These are phyloP conservation scores for Poecilia gillii DNA, from an alignment of 2,797 vertebrate genomes.

Conservation along the genomic window DNA sequence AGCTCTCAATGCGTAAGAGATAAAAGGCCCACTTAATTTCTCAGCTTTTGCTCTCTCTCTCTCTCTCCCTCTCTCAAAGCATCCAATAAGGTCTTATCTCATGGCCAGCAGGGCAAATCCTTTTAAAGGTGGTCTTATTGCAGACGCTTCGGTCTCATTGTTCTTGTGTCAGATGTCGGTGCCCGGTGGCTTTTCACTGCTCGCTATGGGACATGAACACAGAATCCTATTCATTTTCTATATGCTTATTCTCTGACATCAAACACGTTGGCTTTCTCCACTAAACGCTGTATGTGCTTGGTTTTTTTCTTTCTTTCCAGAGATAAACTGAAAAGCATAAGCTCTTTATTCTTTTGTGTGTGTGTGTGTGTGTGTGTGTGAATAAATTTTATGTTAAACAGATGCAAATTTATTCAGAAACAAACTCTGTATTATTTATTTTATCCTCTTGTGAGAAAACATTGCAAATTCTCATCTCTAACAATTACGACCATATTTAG, in stretches of 20 bases:
- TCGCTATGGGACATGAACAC: conserved; percentile 72
- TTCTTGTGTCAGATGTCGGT: conserved; percentile 75
- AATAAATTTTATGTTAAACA: background rate
- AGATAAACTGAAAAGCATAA: background rate
- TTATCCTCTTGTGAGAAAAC: background rate
- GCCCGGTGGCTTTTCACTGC: conserved; percentile 63
- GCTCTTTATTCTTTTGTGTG: background rate
- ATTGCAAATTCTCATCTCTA: background rate
- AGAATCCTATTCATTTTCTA: conserved; percentile 14
- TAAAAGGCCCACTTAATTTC: conserved; percentile 41
- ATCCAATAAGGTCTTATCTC: conserved; percentile 60
- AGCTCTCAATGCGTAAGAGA: conserved; percentile 44
- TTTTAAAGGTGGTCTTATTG: conserved; percentile 66
- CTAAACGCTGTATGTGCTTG: background rate
- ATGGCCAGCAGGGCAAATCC: conserved; percentile 41
- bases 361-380: background rate
- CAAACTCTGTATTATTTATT: background rate
- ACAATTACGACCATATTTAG: background rate
- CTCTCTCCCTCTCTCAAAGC: conserved; percentile 22
- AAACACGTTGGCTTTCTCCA: background rate
- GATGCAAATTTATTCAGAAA: background rate
- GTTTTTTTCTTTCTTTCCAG: background rate
- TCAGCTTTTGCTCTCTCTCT: conserved; percentile 24
- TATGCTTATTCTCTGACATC: conserved; percentile 6
- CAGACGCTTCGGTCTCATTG: conserved; percentile 63